Evolutionary conservation across 1,140 invertebrate genomes (phyloP).

Genomic region (Oryzaephilus surinamensis): DNA sequence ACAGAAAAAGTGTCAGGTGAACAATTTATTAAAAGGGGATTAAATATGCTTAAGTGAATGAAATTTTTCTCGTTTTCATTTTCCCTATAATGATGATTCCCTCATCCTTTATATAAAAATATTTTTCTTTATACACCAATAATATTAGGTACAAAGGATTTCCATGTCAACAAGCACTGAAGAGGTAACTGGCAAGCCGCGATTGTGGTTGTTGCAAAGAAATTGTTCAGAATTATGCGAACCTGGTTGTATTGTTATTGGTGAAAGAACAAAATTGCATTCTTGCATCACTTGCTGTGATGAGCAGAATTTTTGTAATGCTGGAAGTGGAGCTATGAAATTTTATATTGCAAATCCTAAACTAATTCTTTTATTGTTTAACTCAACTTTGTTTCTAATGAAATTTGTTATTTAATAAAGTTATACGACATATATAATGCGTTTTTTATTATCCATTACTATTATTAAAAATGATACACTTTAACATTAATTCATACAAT

Average conservation of each 20-base stretch:
- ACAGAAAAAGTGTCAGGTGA: conserved; percentile 66
- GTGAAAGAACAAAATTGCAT: conserved; percentile 73
- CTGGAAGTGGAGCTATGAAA: conserved; percentile 17
- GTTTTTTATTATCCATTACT: too few relatives aligned
- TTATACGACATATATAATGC: too few relatives aligned
- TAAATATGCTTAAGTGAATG: not conserved
- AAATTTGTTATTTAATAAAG: too few relatives aligned
- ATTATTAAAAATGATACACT: too few relatives aligned
- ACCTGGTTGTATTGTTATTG: conserved; percentile 74
- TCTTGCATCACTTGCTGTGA: conserved; percentile 74
- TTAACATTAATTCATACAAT: too few relatives aligned
- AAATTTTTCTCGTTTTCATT: not conserved
- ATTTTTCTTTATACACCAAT: too few relatives aligned
- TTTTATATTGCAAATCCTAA: too few relatives aligned
- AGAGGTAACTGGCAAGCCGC: conserved; percentile 62
- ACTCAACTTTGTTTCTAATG: too few relatives aligned
- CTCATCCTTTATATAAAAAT: too few relatives aligned
- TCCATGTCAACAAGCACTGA: conserved; percentile 73
- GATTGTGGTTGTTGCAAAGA: conserved; percentile 71
- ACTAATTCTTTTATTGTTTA: too few relatives aligned
- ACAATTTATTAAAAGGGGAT: too few relatives aligned
- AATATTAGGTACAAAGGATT: conserved; percentile 73
- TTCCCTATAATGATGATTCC: not conserved
- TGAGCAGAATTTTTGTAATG: conserved; percentile 63
- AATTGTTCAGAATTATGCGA: conserved; percentile 74